Base-by-base conservation (phyloP, 53 echinoderm and acorn worm genomes). In the Patiria pectinifera region DNA sequence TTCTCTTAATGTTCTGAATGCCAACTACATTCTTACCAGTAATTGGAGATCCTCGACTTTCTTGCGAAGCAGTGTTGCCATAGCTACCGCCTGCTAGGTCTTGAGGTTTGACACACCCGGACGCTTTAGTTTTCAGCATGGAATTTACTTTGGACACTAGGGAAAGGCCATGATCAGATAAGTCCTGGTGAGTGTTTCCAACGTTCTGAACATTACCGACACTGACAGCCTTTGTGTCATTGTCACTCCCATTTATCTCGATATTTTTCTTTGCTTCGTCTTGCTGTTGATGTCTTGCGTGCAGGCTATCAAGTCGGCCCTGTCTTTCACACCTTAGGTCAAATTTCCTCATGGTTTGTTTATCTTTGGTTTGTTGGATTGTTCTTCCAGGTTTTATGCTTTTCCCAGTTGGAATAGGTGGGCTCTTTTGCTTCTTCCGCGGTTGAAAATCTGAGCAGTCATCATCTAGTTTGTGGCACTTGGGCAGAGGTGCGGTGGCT, bases 21-120 rank as follows among this genome's bases (percentile, higher is more conserved):
- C 53, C 8, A 72, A 86, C 48, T 19, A 72, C 7, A 60, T 24
- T 35, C 81, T n/a, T 22, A 90, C 90, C 90, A 78, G 90, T 90
- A 24, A 90, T 90, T 45, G 66, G 81, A 45, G 90, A 90, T 48
- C 90, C 90, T 90, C 69, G 90, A 23, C 66, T 81, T n/a, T 47
- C 82, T 63, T 66, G 80, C 46, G 15, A 59, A 46, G 48, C 45
- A 69, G 19, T 81, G 45, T 81, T 81, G 22, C 16, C 69, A 22
- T 46, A 46, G 49, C 12, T 35, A 24, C 81, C 15, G 66, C 45
- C 45, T 46, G 81, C 69, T 80, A 66, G 80, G 80, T 21, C 45
- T 11, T 81, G 1, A 21, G 46, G 66, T 4, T 44, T 88, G 43
- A 14, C 49, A 77, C 58, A 82, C 7, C 5, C 45, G 5, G 43